Base-by-base conservation (phyloP, 2,113 vertebrate genomes). In the Forbesichthys papilliferus region DNA sequence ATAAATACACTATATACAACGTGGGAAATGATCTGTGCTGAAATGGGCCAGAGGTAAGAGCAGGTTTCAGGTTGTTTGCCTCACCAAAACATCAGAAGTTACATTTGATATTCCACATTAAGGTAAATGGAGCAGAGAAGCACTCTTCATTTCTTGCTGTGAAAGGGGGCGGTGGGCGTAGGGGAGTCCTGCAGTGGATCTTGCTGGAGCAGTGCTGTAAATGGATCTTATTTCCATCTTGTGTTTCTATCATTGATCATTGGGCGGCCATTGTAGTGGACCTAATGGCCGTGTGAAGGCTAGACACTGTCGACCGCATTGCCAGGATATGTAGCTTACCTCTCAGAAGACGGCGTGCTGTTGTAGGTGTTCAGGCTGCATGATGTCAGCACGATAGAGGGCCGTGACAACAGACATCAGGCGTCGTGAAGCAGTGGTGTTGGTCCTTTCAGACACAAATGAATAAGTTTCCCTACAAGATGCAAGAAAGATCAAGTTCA, bases 101-200 rank as follows among this genome's bases (percentile, higher is more conserved):
- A 78, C 77, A 82, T 80, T 86, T 81, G 80, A 85, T 84, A 85
- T 86, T 88, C 76, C 75, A 72, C 81, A 80, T 86, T 81, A 76
- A 82, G 86, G 77, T 78, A 85, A 87, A 89, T 85, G 87, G 84
- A 84, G 84, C 89, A 85, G 84, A 68, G 84, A 87, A 85, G 83
- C 73, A 77, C 72, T 81, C 66, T 61, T 58, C 46, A 77, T 69
- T 78, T 75, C 75, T 74, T 54, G 48, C 78, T 79, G 82, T 67
- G 83, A 27, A 27, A 27, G 75, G 68, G 68, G 73, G 57, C 58
- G 82, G 72, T 53, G 62, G 68, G 64, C 75, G 67, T 71, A 60
- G 64, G 82, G 73, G 68, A 69, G 62, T 81, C 83, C 81, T 27
- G 27, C 82, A 3, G 34, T 72, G 79, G 81, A 83, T 78, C 58